Conservation (phyloP, 1,140 invertebrate species). For the Drosophila prosaltans region DNA sequence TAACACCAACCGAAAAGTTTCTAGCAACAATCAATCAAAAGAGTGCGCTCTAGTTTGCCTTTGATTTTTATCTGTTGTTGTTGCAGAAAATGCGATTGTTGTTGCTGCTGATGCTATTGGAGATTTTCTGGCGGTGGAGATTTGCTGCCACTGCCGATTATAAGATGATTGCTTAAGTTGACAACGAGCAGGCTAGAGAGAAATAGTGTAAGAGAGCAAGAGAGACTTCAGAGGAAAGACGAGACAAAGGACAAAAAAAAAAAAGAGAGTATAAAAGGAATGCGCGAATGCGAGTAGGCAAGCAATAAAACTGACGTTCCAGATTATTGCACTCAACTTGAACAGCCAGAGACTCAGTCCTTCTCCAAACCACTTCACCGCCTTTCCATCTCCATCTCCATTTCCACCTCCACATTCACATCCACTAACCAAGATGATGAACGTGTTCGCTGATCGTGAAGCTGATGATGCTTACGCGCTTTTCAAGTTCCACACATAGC, state of each 20-base stretch:
- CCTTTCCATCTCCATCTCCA: background rate
- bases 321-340: conserved; percentile 71
- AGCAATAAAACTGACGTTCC: conserved; percentile 82
- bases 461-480: conserved; percentile 79
- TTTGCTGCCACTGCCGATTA: conserved; percentile 73
- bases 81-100: conserved; percentile 31
- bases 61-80: conserved; percentile 69
- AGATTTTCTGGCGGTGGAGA: conserved; percentile 55
- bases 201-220: conserved; percentile 18
- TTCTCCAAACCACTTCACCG: conserved; percentile 22
- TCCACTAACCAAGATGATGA: conserved; percentile 43
- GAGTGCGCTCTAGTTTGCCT: conserved; percentile 67
- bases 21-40: conserved; percentile 76
- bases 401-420: conserved; percentile 10
- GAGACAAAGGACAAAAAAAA: conserved; percentile 21
- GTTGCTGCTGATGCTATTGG: conserved; percentile 40
- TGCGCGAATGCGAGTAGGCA: conserved; percentile 68
- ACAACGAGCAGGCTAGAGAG: conserved; percentile 67
- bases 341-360: background rate
- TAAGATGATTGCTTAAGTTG: conserved; percentile 81
- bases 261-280: conserved; percentile 42
- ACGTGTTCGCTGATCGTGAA: conserved; percentile 60
- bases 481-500: conserved; percentile 82
- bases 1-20: conserved; percentile 75
- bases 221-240: background rate